Evolutionary conservation across 2,797 vertebrate species (phyloP), one percentile per base, ranked within the genome.

Genomic region (Poecilia wingei): DNA sequence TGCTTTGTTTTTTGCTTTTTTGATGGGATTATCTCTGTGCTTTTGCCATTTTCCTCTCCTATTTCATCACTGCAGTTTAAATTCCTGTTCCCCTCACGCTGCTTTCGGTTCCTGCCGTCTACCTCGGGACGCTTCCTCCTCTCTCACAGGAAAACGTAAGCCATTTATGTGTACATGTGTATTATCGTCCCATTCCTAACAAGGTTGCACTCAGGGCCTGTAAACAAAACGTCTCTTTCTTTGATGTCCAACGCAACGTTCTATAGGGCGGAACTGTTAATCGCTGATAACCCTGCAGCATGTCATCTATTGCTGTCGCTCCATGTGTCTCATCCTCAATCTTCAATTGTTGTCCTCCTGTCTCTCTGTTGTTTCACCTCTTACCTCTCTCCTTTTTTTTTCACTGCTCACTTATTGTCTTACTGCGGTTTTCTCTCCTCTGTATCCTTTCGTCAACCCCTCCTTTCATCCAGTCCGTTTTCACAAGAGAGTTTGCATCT

Each of bases 271-370:
- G 96, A 96, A 96, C 96, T 97, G 97, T 96, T 97, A 96, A 96
- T 97, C 96, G 96, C 96, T 97, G 96, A 97, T 97, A 98, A 97
- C 96, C 91, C 95, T 96, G 96, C 95, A 95, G 92, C 92, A 85
- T 89, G 86, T 91, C 89, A 91, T 90, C 88, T 84, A 89, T 82
- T 79, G 46, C 46, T 76, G 78, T 88, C 84, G 76, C 81, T 77
- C 77, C 74, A 66, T 31, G 45, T 59, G 68, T 84, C 80, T 92
- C 84, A 87, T 79, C 77, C 84, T 86, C 80, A 73, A 80, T 85
- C 82, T 51, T 74, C 77, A 76, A 84, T 80, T 89, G 83, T 88
- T 82, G 64, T 74, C 77, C 75, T 89, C 79, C 75, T 83, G 66
- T 81, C 33, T 82, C 33, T 68, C 77, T 74, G 46, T 82, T 79